A percentile compares a stretch with the other conserved stretches of the same genome.
These are phyloP conservation scores for Labeo calbasu DNA, from an alignment of 2,797 vertebrate species.

Conservation along the genomic window DNA sequence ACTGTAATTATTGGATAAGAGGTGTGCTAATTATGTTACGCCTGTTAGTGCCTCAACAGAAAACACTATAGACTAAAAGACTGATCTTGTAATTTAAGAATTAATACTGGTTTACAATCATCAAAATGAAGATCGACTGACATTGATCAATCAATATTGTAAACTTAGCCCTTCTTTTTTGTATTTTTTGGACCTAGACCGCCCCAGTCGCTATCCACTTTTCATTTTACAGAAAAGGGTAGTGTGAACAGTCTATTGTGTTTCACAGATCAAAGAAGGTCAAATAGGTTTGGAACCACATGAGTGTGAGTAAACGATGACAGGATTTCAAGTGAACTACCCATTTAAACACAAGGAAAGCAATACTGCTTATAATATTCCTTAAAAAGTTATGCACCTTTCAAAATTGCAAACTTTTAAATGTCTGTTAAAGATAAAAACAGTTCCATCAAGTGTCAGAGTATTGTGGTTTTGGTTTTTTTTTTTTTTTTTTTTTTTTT, in stretches of 20 bases:
- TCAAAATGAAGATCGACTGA: neutral
- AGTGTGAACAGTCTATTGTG: neutral
- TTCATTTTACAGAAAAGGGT: neutral
- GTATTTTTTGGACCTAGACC: neutral
- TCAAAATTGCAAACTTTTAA: neutral
- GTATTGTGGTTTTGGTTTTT: neutral
- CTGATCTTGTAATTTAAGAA: neutral
- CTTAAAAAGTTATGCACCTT: neutral
- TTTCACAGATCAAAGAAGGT: neutral
- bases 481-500: neutral
- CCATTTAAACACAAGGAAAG: too few species aligned
- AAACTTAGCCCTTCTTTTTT: neutral
- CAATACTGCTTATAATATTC: neutral
- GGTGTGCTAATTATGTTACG: too few species aligned
- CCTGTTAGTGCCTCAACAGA: too few species aligned
- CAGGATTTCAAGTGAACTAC: neutral
- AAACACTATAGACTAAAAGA: neutral
- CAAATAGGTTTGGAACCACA: neutral
- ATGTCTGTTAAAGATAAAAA: neutral
- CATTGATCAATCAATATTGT: neutral
- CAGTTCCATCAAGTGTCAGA: neutral
- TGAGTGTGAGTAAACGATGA: neutral
- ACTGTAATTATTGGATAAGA: too few species aligned
- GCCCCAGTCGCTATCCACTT: neutral
- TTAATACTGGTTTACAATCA: neutral